Base-by-base conservation (phyloP, 2,113 vertebrate species). In the Pardalotus punctatus region DNA sequence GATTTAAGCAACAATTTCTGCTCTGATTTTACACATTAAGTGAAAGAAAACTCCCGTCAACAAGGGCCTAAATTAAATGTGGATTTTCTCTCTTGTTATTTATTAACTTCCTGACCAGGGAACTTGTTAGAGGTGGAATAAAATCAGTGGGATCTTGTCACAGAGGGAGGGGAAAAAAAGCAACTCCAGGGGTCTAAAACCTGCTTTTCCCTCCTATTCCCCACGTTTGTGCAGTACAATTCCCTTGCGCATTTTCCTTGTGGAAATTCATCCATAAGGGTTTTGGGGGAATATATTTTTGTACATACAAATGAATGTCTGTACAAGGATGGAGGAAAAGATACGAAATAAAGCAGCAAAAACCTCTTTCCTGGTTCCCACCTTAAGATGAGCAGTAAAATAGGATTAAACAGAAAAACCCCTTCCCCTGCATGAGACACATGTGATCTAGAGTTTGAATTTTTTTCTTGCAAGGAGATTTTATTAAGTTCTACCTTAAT, bases 121-220 rank as follows among this genome's bases (percentile, higher is more conserved):
- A 36, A 1, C 0, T 2, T 40, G 42, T 80, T 23, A 21, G 58
- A 61, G 31, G 19, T 67, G 40, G 54, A 73, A 77, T 85, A 43
- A 64, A 40, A 54, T 50, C 28, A 24, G 25, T 14, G 16, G 23
- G 6, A 74, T 65, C 43, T 60, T 64, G 18, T 35, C 31, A 33
- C 1, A 1, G 23, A 72, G 15, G 5, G 10, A 31, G 21, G 28
- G 24, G 21, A 12, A 29, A 56, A 43, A 22, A 3, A 3, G 3
- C 7, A 17, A 5, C 19, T 50, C 22, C 12, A 29, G 8, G 53
- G 19, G 29, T 74, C 40, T 74, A 42, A 45, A 73, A 27, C 9
- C 12, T 51, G 28, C 25, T 23, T 27, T 50, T 64, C 17, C 24
- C 15, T 70, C n/a, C 12, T 24, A 53, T 53, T 24, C 43, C 15